Evolutionary conservation across 2,113 vertebrate species (phyloP).

Genomic region (Sceloporus undulatus): DNA sequence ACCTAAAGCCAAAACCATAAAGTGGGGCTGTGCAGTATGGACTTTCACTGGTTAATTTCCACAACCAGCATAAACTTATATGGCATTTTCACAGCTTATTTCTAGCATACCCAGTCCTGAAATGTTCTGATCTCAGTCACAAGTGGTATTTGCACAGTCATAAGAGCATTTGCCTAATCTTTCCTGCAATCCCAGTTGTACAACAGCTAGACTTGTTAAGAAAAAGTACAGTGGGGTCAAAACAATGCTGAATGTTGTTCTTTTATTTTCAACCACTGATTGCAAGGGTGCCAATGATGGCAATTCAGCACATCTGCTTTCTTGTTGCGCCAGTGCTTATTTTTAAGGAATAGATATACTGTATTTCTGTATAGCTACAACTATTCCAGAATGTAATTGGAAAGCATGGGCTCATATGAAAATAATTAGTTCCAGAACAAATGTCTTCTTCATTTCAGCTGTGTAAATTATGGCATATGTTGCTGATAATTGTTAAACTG

Average conservation of each 20-base stretch:
- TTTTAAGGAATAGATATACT: neutral
- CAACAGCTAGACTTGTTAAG: conserved; percentile 35
- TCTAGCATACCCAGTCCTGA: conserved; percentile 31
- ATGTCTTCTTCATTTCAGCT: neutral
- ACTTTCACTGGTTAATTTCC: neutral
- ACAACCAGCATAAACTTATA: neutral
- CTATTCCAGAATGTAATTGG: neutral
- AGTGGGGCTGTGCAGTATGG: neutral
- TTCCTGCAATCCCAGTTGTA: conserved; percentile 18
- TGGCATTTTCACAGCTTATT: conserved; percentile 18
- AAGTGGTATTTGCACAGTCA: conserved; percentile 44
- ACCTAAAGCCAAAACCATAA: too few species aligned
- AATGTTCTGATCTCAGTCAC: conserved; percentile 43
- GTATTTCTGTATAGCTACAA: neutral
- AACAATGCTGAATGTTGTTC: conserved; percentile 33
- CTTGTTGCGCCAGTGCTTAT: neutral
- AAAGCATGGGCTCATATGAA: neutral
- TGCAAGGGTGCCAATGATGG: conserved; percentile 14
- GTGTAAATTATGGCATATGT: neutral
- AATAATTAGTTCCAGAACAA: neutral
- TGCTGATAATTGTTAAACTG: neutral
- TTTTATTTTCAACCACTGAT: conserved; percentile 16
- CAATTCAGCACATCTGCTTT: neutral
- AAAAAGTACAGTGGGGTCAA: neutral
- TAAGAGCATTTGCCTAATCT: conserved; percentile 40